phyloP scores from a whole-genome alignment of 37 sponge, comb jelly and placozoan species.

The Chondrilla cf. caribensis region DNA sequence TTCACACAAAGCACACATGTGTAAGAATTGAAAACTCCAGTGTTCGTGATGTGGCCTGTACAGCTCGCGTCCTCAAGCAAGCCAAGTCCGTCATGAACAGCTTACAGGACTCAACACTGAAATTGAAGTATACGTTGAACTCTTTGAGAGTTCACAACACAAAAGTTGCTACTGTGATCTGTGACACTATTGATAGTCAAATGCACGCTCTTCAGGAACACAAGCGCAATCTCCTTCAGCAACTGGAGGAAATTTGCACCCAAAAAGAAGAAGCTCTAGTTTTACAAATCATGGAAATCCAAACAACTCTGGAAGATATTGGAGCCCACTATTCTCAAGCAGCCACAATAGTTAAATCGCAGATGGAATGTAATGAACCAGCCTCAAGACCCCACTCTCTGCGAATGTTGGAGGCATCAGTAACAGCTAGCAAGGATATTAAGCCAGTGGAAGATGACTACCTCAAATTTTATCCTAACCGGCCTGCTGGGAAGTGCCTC shows the following conservation, averaged over 20 bases:
- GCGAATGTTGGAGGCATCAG: conserved; percentile 35
- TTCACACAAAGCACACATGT: conserved; percentile 41
- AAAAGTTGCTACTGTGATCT: conserved; percentile 51
- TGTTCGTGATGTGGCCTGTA: conserved; percentile 26
- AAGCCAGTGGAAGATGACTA: conserved; percentile 68
- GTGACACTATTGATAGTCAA: conserved; percentile 48
- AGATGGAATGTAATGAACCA: background rate
- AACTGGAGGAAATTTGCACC: conserved; percentile 32
- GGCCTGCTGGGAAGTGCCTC: conserved; percentile 25
- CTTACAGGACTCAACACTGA: conserved; percentile 39
- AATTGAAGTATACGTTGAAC: conserved; percentile 25
- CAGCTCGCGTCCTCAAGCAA: conserved; percentile 18
- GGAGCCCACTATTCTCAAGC: conserved; percentile 3
- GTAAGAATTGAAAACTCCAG: conserved; percentile 28
- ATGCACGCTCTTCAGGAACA: conserved; percentile 72
- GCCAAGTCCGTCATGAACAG: conserved; percentile 28
- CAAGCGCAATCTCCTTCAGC: conserved; percentile 48
- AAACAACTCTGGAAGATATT: conserved; percentile 19
- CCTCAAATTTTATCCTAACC: conserved; percentile 44
- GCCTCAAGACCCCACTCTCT: conserved; percentile 19
- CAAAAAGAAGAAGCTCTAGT: conserved; percentile 41
- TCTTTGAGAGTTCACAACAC: conserved; percentile 25
- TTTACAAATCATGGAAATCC: conserved; percentile 22
- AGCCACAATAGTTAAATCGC: background rate
- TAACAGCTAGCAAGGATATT: conserved; percentile 7